phyloP scores from a whole-genome alignment of 1,140 invertebrate genomes.

The Drosophila setifemur region DNA sequence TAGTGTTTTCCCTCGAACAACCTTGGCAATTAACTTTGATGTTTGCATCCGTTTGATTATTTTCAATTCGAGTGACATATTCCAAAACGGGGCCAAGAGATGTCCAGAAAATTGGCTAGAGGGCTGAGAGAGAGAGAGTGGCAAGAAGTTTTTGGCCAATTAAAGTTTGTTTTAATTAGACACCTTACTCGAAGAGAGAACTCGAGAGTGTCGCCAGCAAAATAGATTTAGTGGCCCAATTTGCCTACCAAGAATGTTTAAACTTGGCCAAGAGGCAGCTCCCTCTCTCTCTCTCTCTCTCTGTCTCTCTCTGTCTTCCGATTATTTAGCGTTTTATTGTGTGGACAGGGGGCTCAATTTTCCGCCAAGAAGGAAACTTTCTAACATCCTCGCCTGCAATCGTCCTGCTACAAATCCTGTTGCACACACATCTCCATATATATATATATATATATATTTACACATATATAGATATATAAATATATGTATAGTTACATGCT shows the following conservation, averaged over 20 bases:
- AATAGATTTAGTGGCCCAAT: constrained; percentile 12
- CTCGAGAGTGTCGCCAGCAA: constrained; percentile 17
- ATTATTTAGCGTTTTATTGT: background rate
- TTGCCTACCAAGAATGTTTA: background rate
- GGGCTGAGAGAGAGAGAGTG: too few relatives aligned
- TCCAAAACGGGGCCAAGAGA: background rate
- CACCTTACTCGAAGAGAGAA: constrained; percentile 70
- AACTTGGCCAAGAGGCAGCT: background rate
- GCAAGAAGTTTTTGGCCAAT: constrained; percentile 63
- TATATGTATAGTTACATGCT: too few relatives aligned
- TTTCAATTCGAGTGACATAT: constrained; percentile 41
- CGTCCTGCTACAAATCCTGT: constrained; percentile 38
- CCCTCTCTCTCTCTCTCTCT: background rate
- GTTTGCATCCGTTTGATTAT: constrained; percentile 31
- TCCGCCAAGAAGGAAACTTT: background rate
- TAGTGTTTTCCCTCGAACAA: background rate
- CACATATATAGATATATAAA: background rate
- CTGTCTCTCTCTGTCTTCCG: background rate
- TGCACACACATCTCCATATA: constrained; percentile 18
- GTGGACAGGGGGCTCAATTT: background rate
- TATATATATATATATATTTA: constrained; percentile 4
- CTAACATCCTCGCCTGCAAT: constrained; percentile 10
- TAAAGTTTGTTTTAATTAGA: constrained; percentile 78
- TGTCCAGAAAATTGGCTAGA: too few relatives aligned
- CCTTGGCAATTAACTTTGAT: constrained; percentile 22